A percentile compares a stretch with the other conserved stretches of the same genome.
Conservation (phyloP, 2,797 vertebrate genomes). For the Adelosebastes latens region DNA sequence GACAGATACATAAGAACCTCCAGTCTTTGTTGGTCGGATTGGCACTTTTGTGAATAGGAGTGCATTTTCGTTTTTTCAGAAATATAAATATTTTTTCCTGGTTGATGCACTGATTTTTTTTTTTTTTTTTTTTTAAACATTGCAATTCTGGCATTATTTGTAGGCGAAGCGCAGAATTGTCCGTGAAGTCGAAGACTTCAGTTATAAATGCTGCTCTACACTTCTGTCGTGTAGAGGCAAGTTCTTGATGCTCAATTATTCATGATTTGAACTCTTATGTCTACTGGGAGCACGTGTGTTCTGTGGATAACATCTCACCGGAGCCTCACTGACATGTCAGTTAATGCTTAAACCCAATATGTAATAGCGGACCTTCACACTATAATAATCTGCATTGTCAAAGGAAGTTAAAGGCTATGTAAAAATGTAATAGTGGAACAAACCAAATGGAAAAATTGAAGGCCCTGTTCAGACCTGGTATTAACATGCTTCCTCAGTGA, state of each 20-base stretch:
- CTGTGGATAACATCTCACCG: slow-evolving; percentile 52
- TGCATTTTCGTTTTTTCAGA: slow-evolving; percentile 79
- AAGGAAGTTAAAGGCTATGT: not conserved
- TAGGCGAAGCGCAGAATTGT: slow-evolving; percentile 51
- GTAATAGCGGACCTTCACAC: not conserved
- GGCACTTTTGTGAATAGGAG: slow-evolving; percentile 90
- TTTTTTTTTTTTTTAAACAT: slow-evolving; percentile 31
- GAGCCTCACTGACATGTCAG: not conserved
- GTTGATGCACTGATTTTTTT: slow-evolving; percentile 61
- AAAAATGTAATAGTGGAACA: slow-evolving; percentile 3
- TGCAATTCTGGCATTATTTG: slow-evolving; percentile 58
- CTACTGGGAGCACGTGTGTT: slow-evolving; percentile 52
- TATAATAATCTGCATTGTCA: not conserved
- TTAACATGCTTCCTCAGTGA: no score
- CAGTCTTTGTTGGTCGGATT: slow-evolving; percentile 87
- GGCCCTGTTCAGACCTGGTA: no score
- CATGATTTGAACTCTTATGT: slow-evolving; percentile 57
- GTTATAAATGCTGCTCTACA: slow-evolving; percentile 59
- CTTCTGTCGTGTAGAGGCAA: slow-evolving; percentile 35
- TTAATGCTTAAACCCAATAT: not conserved
- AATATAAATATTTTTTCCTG: slow-evolving; percentile 62
- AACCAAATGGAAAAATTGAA: not conserved
- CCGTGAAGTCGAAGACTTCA: slow-evolving; percentile 50
- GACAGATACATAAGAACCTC: slow-evolving; percentile 81
- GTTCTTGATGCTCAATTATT: slow-evolving; percentile 54